phyloP scores from a whole-genome alignment of 2,113 vertebrate genomes.

The Rhynchomys soricoides region DNA sequence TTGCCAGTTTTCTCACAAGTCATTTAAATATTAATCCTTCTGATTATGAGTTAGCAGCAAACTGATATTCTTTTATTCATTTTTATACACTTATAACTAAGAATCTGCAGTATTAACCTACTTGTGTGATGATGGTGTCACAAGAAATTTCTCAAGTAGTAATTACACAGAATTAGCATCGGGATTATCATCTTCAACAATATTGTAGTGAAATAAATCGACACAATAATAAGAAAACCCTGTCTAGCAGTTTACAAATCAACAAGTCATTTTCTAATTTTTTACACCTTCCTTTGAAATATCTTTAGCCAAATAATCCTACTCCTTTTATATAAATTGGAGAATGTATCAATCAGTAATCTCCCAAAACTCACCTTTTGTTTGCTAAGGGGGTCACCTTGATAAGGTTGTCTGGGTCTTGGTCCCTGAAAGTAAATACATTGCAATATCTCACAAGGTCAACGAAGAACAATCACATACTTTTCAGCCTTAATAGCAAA shows the following conservation, averaged over 20 bases:
- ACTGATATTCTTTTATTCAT: slow-evolving; percentile 20
- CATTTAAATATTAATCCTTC: slow-evolving; percentile 48
- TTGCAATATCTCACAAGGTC: slow-evolving; percentile 24
- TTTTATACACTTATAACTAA: slow-evolving; percentile 32
- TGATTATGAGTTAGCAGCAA: background rate
- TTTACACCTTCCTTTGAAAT: background rate
- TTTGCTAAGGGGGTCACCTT: slow-evolving; percentile 54
- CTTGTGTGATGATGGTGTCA: background rate
- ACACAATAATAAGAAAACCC: background rate
- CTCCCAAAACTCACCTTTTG: slow-evolving; percentile 44
- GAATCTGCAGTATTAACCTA: slow-evolving; percentile 1
- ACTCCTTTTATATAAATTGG: background rate
- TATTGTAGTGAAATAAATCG: slow-evolving; percentile 41
- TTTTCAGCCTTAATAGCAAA: slow-evolving; percentile 13
- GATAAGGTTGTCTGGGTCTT: slow-evolving; percentile 60
- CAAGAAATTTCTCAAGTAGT: slow-evolving; percentile 37
- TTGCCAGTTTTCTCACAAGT: slow-evolving; percentile 4
- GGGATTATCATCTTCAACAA: slow-evolving; percentile 28
- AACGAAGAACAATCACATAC: slow-evolving; percentile 36
- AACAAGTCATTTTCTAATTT: background rate
- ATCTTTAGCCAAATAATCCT: background rate
- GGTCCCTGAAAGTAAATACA: slow-evolving; percentile 52
- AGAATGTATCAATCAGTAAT: background rate
- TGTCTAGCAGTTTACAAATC: background rate
- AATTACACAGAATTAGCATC: slow-evolving; percentile 28